phyloP scores from a whole-genome alignment of 2,888 invertebrate genomes.

The Netelia fuscicornis region DNA sequence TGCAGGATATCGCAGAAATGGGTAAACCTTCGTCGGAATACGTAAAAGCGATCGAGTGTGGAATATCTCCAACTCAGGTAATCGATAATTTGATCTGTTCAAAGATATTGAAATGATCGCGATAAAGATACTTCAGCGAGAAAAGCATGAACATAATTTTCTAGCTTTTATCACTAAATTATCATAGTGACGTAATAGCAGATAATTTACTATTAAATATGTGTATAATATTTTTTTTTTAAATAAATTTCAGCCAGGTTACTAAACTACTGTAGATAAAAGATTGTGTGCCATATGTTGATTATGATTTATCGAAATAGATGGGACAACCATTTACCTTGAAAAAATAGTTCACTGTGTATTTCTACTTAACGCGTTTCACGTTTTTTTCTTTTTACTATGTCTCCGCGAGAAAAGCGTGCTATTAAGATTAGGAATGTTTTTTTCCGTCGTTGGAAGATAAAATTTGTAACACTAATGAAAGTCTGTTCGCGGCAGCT shows the following conservation, averaged over 20 bases:
- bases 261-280: no score
- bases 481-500: neutral
- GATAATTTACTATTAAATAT: neutral
- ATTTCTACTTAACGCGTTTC: neutral
- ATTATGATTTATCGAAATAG: neutral
- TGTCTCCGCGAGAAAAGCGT: neutral
- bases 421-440: conserved; percentile 20
- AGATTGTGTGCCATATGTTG: no score
- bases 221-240: neutral
- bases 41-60: conserved; percentile 81
- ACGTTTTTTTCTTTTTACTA: conserved; percentile 18
- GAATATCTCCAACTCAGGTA: conserved; percentile 80
- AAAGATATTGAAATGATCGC: neutral
- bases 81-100: conserved; percentile 35
- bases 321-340: neutral
- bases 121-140: neutral
- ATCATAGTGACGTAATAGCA: neutral
- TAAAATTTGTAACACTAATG: conserved; percentile 25
- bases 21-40: conserved; percentile 76
- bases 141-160: neutral
- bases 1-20: conserved; percentile 72
- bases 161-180: neutral
- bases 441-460: conserved; percentile 13
- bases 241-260: neutral
- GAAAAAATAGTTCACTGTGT: neutral